Base-by-base conservation (phyloP, 2,797 vertebrate genomes). In the Characodon lateralis region DNA sequence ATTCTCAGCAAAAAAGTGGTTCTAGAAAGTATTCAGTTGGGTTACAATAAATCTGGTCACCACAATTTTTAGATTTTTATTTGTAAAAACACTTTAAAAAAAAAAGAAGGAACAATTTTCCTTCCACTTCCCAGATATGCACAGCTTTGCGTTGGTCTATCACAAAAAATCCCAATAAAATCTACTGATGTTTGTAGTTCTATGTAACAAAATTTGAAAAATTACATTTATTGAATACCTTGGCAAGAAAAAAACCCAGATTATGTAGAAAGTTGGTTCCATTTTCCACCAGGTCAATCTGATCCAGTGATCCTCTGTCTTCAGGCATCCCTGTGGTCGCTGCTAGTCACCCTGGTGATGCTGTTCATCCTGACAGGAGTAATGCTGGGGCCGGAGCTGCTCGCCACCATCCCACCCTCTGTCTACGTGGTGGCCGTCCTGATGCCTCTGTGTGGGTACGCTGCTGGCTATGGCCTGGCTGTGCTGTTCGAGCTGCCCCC, bases 361-460 rank as follows among this genome's bases (percentile, higher is more conserved):
- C 97, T 99, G 78, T 99, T 99, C 95, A 97, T 99, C 92, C 94
- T 99, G 91, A 99, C 98, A 0, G 97, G 96, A 65, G 96, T 95
- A 0, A 97, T 99, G 97, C 91, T 99, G 92, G 98, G 98, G n/a
- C 98, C 98, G 0, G 96, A 98, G 68, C 95, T 99, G 50, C 86
- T 99, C 90, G 96, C 97, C 72, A 96, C 95, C 41, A 98, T 99
- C 83, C 97, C 97, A 0, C 94, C 96, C 0, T 94, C 98, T 0
- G 98, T 99, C 68, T 99, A 99, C 0, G 78, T 96, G 78, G 96
- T 99, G 78, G 98, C 98, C 0, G 83, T 99, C 61, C 94, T 99
- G 76, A 99, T 99, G 98, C 98, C 98, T 2, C 83, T 97, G 82
- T 96, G 95, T 0, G 98, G 98, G 65, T 99, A 98, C 0, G 96